Conservation (phyloP, 2,888 invertebrate species). For the Papilio elwesi region DNA sequence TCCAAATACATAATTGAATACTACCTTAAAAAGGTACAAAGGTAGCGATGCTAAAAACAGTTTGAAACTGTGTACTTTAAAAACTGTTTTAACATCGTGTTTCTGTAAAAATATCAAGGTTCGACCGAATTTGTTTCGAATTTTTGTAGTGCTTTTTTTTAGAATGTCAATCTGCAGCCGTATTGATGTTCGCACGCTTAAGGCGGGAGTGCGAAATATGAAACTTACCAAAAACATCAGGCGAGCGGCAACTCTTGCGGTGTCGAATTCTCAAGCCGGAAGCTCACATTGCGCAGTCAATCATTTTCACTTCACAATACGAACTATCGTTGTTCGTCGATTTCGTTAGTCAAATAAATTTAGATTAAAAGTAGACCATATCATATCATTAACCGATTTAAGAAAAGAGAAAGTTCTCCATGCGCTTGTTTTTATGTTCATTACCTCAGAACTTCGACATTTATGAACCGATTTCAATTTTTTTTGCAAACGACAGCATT, state of each 20-base stretch:
- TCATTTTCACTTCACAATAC: conserved; percentile 15
- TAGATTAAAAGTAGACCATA: too few species aligned
- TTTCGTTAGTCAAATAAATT: background rate
- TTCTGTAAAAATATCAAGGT: background rate
- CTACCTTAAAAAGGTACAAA: too few species aligned
- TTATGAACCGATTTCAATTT: too few species aligned
- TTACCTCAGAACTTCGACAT: too few species aligned
- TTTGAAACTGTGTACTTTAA: too few species aligned
- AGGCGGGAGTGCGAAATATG: conserved; percentile 60
- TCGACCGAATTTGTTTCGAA: background rate
- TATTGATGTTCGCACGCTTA: conserved; percentile 55
- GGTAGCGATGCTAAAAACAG: too few species aligned
- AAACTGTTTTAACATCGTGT: too few species aligned
- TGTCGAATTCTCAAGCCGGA: conserved; percentile 50
- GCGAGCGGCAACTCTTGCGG: conserved; percentile 53
- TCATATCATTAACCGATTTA: too few species aligned
- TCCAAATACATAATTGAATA: too few species aligned
- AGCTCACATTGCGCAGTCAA: conserved; percentile 23
- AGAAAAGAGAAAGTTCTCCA: too few species aligned
- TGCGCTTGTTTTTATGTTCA: too few species aligned
- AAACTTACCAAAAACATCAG: conserved; percentile 56
- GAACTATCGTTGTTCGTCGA: background rate
- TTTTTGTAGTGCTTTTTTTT: conserved; percentile 14
- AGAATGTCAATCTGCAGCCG: conserved; percentile 17
- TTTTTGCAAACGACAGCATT: too few species aligned